phyloP scores from a whole-genome alignment of 1,140 invertebrate genomes.

The Apis florea region DNA sequence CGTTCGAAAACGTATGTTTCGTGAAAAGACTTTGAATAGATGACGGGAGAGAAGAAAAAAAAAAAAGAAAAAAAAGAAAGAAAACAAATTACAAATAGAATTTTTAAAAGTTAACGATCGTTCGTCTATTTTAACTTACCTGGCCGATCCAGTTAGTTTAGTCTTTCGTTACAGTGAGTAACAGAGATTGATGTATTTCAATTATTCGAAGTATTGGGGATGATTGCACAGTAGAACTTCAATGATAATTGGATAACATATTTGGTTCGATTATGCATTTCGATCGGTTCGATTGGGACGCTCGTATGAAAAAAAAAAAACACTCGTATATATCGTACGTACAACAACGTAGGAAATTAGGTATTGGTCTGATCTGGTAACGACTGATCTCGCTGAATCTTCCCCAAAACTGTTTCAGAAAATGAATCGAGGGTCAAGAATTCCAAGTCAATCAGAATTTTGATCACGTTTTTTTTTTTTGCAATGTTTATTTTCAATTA shows the following conservation, averaged over 20 bases:
- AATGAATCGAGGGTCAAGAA: constrained; percentile 77
- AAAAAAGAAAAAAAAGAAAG: too few species aligned
- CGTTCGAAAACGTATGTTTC: not conserved
- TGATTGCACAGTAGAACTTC: constrained; percentile 70
- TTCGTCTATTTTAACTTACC: constrained; percentile 61
- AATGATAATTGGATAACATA: constrained; percentile 35
- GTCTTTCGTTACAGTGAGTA: constrained; percentile 33
- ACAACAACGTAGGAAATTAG: not conserved
- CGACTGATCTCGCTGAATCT: constrained; percentile 68
- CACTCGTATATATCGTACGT: constrained; percentile 35
- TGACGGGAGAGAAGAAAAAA: too few species aligned
- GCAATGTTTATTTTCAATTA: constrained; percentile 78
- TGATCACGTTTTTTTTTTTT: constrained; percentile 72
- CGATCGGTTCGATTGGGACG: constrained; percentile 63
- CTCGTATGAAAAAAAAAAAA: too few species aligned
- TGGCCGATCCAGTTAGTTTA: constrained; percentile 39
- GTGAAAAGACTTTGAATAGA: too few species aligned
- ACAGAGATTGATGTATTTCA: constrained; percentile 33
- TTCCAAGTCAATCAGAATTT: constrained; percentile 75
- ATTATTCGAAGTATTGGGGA: constrained; percentile 74
- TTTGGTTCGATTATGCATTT: constrained; percentile 10
- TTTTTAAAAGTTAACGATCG: not conserved
- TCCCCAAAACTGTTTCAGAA: constrained; percentile 80
- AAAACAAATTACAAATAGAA: too few species aligned
- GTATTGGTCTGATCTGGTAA: not conserved